Percentiles rank a stretch among this genome's conserved stretches.
phyloP scores from a whole-genome alignment of 1,140 invertebrate genomes.

The Drosophila pseudoananassae region DNA sequence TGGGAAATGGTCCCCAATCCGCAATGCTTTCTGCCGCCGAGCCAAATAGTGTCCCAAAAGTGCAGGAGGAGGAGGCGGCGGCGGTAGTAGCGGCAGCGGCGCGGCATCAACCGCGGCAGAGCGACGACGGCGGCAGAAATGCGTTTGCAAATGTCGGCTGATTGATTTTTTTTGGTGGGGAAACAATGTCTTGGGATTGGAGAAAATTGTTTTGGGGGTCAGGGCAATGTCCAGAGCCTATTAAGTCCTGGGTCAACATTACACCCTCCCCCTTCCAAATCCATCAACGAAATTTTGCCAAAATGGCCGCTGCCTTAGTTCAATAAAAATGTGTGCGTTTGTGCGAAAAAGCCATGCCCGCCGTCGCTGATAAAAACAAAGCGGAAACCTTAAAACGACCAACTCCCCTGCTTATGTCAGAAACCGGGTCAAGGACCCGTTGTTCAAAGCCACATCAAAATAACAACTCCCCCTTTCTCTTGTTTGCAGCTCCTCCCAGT shows the following conservation, averaged over 20 bases:
- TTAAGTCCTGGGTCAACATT: conserved; percentile 3
- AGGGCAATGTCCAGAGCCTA: neutral
- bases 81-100: conserved; percentile 10
- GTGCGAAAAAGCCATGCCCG: conserved; percentile 23
- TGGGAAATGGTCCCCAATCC: conserved; percentile 14
- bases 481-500: conserved; percentile 1
- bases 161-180: conserved; percentile 69
- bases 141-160: conserved; percentile 78
- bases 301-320: conserved; percentile 68
- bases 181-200: conserved; percentile 4
- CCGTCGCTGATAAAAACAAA: conserved; percentile 2
- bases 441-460: neutral
- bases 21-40: conserved; percentile 4
- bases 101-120: conserved; percentile 14
- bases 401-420: neutral
- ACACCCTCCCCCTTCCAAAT: conserved; percentile 1
- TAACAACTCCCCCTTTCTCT: neutral
- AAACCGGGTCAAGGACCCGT: conserved; percentile 41
- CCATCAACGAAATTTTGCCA: conserved; percentile 50
- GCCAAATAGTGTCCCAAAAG: conserved; percentile 61
- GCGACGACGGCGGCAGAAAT: conserved; percentile 35
- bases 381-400: neutral
- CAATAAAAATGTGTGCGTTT: conserved; percentile 41
- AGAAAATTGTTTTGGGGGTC: neutral
- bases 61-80: conserved; percentile 11